Base-by-base conservation (phyloP, 1,140 invertebrate genomes). In the Metopolophium dirhodum region DNA sequence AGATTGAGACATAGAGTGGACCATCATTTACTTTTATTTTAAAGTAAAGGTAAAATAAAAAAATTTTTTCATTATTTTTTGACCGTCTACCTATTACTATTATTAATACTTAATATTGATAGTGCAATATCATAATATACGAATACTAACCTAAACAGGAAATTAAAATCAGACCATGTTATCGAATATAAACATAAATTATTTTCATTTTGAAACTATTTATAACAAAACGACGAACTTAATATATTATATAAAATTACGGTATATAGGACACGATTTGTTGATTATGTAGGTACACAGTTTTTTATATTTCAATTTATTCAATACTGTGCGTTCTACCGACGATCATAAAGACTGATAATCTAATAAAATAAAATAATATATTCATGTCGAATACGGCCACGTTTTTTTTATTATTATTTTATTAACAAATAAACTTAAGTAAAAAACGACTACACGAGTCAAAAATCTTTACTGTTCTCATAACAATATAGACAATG, bases 301-400 rank as follows among this genome's bases (percentile, higher is more conserved):
- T n/a, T 77, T 68, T 47, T 77, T 77, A 35, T 77, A 77, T n/a
- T 77, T 77, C n/a, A 77, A 77, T 77, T 77, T 54, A 54, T 77
- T 77, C 61, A 77, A 77, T 77, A 77, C 1, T n/a, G 61, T 77
- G n/a, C 30, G 30, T 35, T 77, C n/a, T 2, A 35, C 61, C 61
- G 6, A 77, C 30, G 61, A 77, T 35, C 61, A n/a, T 77, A 77
- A 77, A 77, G n/a, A 14, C 14, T 77, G 61, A n/a, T 77, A 77
- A 77, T 77, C 61, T 77, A 77, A 77, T 77, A 68, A 77, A n/a
- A 77, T 18, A 77, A n/a, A n/a, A 77, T n/a, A 77, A 77, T n/a
- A 77, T 77, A 77, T 18, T 77, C 61, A 77, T 77, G n/a, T 77
- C 30, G n/a, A 77, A 77, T 35, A 77, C 61, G 14, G 4, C 30